These are phyloP conservation scores for Zonitis immaculata DNA, from an alignment of 2,888 invertebrate genomes.

Conservation along the genomic window DNA sequence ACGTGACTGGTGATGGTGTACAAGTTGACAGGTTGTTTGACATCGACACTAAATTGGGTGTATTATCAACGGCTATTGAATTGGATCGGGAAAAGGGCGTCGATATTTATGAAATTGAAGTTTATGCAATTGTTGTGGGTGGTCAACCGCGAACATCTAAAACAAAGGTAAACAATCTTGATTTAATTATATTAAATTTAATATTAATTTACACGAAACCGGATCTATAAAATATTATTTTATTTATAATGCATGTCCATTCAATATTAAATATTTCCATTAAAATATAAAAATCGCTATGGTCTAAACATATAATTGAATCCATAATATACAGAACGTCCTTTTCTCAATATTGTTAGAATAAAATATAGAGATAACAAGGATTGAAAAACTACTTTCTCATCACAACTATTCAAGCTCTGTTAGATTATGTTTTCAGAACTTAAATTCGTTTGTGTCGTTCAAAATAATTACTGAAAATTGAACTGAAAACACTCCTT, in stretches of 20 bases:
- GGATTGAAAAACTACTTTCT: too few species aligned
- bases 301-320: too few species aligned
- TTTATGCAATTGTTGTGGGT: conserved; percentile 75
- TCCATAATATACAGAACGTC: too few species aligned
- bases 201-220: conserved; percentile 14
- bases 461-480: too few species aligned
- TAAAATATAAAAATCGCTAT: conserved; percentile 28
- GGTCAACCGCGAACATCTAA: conserved; percentile 69
- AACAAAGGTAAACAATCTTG: conserved; percentile 67
- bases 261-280: conserved; percentile 29
- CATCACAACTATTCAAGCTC: too few species aligned
- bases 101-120: conserved; percentile 77
- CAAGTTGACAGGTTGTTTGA: conserved; percentile 88
- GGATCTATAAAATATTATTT: conserved; percentile 27
- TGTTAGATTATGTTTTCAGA: too few species aligned
- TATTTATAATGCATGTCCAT: conserved; percentile 29
- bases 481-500: too few species aligned
- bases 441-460: too few species aligned
- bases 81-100: conserved; percentile 81
- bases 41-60: conserved; percentile 83
- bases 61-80: conserved; percentile 77
- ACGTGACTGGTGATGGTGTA: conserved; percentile 68
- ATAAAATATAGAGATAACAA: too few species aligned
- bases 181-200: conserved; percentile 12
- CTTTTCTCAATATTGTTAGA: too few species aligned